Evolutionary conservation across 2,888 invertebrate species (phyloP).

Genomic region (Hetaerina titia): DNA sequence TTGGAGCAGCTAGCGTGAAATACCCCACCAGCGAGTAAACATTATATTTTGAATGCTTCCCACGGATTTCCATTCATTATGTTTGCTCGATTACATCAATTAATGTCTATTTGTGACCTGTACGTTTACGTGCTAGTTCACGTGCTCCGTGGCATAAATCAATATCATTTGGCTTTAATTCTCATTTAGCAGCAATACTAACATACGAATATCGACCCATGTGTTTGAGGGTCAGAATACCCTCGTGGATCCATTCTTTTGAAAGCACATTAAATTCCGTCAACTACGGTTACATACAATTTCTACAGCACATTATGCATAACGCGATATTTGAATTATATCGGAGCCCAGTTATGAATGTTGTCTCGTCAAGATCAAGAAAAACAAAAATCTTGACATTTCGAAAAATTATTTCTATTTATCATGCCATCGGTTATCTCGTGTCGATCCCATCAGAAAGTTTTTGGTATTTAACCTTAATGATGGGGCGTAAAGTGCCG

Average conservation of each 20-base stretch:
- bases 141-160: not conserved
- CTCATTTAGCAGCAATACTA: not conserved
- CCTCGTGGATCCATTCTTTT: not conserved
- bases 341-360: too few relatives aligned
- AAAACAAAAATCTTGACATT: too few relatives aligned
- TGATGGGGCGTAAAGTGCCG: too few relatives aligned
- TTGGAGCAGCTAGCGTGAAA: not conserved
- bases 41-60: not conserved
- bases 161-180: not conserved
- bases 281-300: not conserved
- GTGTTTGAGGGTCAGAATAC: not conserved
- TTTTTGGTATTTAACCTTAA: too few relatives aligned
- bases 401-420: too few relatives aligned
- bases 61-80: not conserved
- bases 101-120: not conserved
- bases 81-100: not conserved
- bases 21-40: not conserved
- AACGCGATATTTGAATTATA: too few relatives aligned
- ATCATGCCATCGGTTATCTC: too few relatives aligned
- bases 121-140: not conserved
- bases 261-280: not conserved
- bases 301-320: too few relatives aligned
- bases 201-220: not conserved
- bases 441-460: too few relatives aligned
- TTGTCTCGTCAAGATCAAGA: too few relatives aligned